Conservation (phyloP, 1,140 invertebrate species). For the Lanistes nyassanus region DNA sequence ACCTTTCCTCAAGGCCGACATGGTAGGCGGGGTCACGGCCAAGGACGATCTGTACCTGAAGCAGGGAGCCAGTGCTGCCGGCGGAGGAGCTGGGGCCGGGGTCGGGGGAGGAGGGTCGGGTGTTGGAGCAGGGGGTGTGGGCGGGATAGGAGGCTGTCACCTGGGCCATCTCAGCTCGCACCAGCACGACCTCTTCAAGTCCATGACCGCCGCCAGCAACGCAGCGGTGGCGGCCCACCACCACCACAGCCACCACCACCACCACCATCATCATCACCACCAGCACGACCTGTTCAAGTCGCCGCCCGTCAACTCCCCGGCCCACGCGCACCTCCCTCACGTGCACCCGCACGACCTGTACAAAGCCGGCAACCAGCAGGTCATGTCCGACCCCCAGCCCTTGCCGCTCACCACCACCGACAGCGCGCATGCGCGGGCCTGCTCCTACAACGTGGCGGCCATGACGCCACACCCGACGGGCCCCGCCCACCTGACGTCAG, state of each 20-base stretch:
- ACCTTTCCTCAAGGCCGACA: constrained; percentile 57
- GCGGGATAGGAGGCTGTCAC: too few relatives aligned
- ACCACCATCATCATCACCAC: too few relatives aligned
- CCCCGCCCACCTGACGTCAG: constrained; percentile 30
- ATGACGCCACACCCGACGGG: constrained; percentile 24
- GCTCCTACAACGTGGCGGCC: constrained; percentile 22
- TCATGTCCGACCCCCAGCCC: constrained; percentile 12
- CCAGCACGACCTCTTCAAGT: constrained; percentile 20
- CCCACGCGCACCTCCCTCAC: constrained; percentile 5
- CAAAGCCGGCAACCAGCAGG: constrained; percentile 7
- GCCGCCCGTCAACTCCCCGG: neutral
- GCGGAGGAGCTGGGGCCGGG: neutral
- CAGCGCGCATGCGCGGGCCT: constrained; percentile 3
- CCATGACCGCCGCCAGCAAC: neutral
- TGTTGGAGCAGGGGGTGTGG: neutral
- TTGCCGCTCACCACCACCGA: constrained; percentile 11
- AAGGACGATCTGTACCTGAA: constrained; percentile 42
- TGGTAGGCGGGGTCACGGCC: constrained; percentile 15
- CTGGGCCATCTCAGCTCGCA: constrained; percentile 4
- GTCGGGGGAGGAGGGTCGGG: neutral
- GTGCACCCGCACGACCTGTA: constrained; percentile 13
- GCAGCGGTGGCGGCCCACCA: neutral
- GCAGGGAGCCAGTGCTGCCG: neutral
- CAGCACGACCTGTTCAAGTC: too few relatives aligned
- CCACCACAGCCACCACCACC: too few relatives aligned